Conservation (phyloP, 2,888 invertebrate genomes). For the Ormyrus thymus region DNA sequence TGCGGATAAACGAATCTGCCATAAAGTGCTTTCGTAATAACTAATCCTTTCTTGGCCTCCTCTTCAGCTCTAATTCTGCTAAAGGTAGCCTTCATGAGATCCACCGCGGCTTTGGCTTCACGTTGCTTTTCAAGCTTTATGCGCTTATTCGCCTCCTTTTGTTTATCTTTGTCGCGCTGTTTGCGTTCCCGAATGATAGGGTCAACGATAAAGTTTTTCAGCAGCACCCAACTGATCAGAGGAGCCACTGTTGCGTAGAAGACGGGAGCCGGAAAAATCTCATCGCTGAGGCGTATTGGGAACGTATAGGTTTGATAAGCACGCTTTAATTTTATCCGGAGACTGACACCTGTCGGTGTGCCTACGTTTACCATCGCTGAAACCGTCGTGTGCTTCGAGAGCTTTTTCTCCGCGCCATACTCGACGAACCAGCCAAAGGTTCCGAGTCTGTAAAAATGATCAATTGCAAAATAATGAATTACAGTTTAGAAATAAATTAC, state of each 20-base stretch:
- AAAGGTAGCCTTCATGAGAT: conserved; percentile 94
- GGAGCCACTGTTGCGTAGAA: conserved; percentile 96
- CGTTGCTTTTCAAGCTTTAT: conserved; percentile 86
- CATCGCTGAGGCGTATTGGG: conserved; percentile 93
- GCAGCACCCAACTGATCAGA: conserved; percentile 84
- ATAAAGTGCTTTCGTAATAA: conserved; percentile 90
- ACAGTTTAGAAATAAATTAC: background rate
- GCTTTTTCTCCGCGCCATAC: conserved; percentile 94
- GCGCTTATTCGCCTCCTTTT: conserved; percentile 87
- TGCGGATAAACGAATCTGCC: conserved; percentile 79
- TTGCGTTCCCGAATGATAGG: conserved; percentile 88
- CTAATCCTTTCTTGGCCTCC: conserved; percentile 86
- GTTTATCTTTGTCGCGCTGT: conserved; percentile 87
- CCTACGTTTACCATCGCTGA: conserved; percentile 91
- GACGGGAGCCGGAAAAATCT: conserved; percentile 90
- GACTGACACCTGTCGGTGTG: conserved; percentile 89
- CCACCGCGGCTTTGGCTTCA: conserved; percentile 90
- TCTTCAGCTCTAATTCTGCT: conserved; percentile 89
- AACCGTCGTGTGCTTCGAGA: conserved; percentile 91
- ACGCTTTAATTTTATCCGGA: conserved; percentile 90
- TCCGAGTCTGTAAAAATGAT: conserved; percentile 79
- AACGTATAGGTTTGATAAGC: conserved; percentile 92
- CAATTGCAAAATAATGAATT: background rate
- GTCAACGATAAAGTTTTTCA: conserved; percentile 90
- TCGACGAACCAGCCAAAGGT: conserved; percentile 92